phyloP scores from a whole-genome alignment of 2,113 vertebrate species.

The Myiagra hebetior region DNA sequence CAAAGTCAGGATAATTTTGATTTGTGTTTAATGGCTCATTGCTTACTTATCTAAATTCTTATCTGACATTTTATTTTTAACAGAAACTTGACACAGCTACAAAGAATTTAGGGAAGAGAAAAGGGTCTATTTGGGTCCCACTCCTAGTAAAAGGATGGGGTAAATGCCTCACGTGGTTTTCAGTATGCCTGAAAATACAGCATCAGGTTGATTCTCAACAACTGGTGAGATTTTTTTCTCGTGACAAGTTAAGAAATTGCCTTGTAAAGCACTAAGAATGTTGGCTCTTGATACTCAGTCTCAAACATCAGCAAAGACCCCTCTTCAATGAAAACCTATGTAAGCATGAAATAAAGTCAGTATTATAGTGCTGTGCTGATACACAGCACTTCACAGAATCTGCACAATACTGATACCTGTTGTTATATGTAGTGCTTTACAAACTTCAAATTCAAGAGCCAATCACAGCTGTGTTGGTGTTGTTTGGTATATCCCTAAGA shows the following conservation, averaged over 20 bases:
- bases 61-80: background rate
- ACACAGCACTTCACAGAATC: background rate
- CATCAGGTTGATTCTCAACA: background rate
- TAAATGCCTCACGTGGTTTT: background rate
- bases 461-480: background rate
- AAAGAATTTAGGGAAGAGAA: background rate
- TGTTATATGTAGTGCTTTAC: background rate
- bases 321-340: background rate
- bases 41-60: background rate
- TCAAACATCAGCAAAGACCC: background rate
- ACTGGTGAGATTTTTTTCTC: background rate
- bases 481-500: background rate
- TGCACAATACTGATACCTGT: background rate
- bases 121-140: background rate
- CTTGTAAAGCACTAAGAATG: background rate
- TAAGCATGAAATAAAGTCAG: background rate
- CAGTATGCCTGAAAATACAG: background rate
- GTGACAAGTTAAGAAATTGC: background rate
- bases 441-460: background rate
- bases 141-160: background rate
- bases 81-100: background rate
- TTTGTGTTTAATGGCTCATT: background rate
- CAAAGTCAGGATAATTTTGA: background rate
- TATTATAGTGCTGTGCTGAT: background rate
- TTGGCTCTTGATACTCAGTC: background rate